Base-by-base conservation (phyloP, 2,888 invertebrate genomes). In the Alloplasta piceator region DNA sequence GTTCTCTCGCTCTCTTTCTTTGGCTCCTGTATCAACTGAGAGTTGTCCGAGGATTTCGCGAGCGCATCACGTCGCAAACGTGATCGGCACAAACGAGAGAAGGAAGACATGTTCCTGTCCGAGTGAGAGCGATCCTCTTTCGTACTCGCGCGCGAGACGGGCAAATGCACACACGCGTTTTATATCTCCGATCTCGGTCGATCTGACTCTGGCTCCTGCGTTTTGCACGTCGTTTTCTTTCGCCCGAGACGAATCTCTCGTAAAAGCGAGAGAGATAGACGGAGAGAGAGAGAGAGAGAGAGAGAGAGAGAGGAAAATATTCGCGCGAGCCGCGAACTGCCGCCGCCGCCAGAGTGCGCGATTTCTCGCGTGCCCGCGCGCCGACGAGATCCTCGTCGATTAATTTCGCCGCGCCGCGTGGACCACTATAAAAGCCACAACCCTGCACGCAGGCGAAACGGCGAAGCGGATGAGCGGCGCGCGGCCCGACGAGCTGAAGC, bases 51-150 rank as follows among this genome's bases (percentile, higher is more conserved):
- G 83, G 74, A 26, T 85, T 84, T 86, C 78, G 76, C 85, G 85
- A 82, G 84, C 85, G 85, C 84, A 88, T 87, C 87, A 86, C 85
- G 88, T 81, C 85, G 85, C 78, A 71, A 71, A 87, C 88, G 85
- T 88, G 88, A 89, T 89, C 88, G 88, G 87, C 89, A 86, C 89
- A 87, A 89, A 89, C 89, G 88, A 89, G 88, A 89, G 88, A 83
- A 87, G 72, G 66, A 26, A 26, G 26, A 74, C 78, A 67, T 72
- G 82, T 78, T 78, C 71, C 71, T 80, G 64, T 60, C 80, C 72
- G 63, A 78, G 67, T 63, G 71, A 78, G 73, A 26, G 26, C 26
- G 1, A 26, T 26, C 26, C 26, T 26, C 26, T 26, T 75, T 50
- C 58, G n/a, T 48, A 72, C 75, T 63, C 67, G 26, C 71, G 71